Percentiles rank a stretch among this genome's conserved stretches.
Conservation (phyloP, 2,888 invertebrate genomes). For the Hypena proboscidalis region DNA sequence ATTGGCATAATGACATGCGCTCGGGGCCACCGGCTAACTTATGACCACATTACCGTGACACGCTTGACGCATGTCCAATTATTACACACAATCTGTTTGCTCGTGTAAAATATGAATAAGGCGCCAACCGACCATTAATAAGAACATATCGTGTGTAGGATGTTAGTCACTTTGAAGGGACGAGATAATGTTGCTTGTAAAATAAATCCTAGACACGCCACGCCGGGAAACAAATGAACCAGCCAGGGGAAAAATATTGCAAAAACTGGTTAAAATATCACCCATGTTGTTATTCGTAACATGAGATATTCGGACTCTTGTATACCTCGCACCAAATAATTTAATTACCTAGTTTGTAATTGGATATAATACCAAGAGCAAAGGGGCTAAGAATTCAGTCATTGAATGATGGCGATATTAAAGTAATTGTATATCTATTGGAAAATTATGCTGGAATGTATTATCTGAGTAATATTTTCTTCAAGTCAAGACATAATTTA, state of each 20-base stretch:
- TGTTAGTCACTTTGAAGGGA: constrained; percentile 73
- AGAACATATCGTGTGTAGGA: constrained; percentile 61
- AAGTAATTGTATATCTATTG: constrained; percentile 15
- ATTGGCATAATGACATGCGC: constrained; percentile 80
- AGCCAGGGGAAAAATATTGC: constrained; percentile 74
- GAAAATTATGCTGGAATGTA: constrained; percentile 9
- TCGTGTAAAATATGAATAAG: constrained; percentile 79
- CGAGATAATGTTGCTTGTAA: constrained; percentile 77
- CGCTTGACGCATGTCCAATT: constrained; percentile 82
- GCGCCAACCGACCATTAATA: constrained; percentile 67
- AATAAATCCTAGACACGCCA: constrained; percentile 73
- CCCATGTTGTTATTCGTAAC: constrained; percentile 67
- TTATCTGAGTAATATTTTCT: too few relatives aligned
- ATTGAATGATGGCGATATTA: too few relatives aligned
- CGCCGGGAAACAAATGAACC: constrained; percentile 72
- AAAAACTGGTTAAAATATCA: constrained; percentile 73
- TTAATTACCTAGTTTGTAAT: constrained; percentile 30
- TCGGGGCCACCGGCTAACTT: constrained; percentile 71
- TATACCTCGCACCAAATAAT: constrained; percentile 11
- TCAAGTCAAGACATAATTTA: constrained; percentile 33
- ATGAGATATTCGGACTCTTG: constrained; percentile 41
- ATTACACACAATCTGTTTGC: constrained; percentile 79
- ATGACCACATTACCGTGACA: constrained; percentile 80
- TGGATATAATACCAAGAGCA: too few relatives aligned
- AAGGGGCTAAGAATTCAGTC: too few relatives aligned